These are phyloP conservation scores for Scomber scombrus DNA, from an alignment of 2,113 vertebrate species.

Conservation along the genomic window DNA sequence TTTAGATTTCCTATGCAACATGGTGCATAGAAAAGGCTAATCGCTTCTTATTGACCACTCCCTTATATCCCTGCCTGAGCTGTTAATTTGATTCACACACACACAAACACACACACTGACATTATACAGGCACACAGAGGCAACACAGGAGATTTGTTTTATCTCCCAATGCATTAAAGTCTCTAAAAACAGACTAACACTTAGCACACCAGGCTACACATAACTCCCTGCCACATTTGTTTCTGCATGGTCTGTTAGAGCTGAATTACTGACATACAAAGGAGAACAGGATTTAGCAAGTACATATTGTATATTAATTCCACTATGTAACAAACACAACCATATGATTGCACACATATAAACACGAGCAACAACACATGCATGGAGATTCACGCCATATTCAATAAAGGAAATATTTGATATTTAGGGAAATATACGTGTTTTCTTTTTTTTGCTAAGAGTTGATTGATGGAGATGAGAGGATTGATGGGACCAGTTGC, in stretches of 20 bases:
- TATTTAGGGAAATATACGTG: too few species aligned
- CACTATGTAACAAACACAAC: not conserved
- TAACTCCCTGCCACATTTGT: constrained; percentile 28
- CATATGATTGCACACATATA: not conserved
- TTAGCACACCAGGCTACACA: constrained; percentile 21
- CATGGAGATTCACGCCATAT: not conserved
- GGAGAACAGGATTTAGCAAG: not conserved
- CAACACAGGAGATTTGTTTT: constrained; percentile 46
- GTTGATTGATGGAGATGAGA: too few species aligned
- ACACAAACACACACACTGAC: not conserved
- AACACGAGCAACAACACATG: constrained; percentile 1
- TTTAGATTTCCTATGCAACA: constrained; percentile 50
- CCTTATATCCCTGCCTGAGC: constrained; percentile 24
- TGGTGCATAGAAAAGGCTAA: constrained; percentile 39
- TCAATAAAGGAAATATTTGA: not conserved
- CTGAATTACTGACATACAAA: constrained; percentile 15
- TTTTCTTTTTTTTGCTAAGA: too few species aligned
- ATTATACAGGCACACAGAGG: not conserved
- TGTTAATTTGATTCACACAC: constrained; percentile 31
- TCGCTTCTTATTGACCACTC: constrained; percentile 43
- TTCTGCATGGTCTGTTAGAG: constrained; percentile 28
- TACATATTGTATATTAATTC: too few species aligned
- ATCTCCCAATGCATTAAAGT: constrained; percentile 36
- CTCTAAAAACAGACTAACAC: constrained; percentile 27
- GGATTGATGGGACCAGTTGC: not conserved